phyloP scores from a whole-genome alignment of 2,113 vertebrate species.

The Nansenia antarctica region DNA sequence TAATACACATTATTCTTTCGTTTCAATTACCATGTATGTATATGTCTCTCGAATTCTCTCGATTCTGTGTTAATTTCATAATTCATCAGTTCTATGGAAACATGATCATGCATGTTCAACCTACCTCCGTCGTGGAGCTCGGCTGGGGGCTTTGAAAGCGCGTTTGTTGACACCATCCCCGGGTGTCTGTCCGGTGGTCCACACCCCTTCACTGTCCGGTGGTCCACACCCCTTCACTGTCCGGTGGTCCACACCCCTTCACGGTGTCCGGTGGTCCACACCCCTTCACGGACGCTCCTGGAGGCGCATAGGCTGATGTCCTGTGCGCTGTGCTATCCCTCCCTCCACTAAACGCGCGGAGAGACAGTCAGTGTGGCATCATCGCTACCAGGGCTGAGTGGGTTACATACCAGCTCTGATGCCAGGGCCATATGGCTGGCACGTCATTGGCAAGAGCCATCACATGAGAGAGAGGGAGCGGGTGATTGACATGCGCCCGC shows the following conservation, averaged over 20 bases:
- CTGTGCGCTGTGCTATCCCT: conserved; percentile 57
- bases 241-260: conserved; percentile 73
- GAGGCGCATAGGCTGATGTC: conserved; percentile 72
- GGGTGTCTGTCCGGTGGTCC: conserved; percentile 79
- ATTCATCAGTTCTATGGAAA: no score
- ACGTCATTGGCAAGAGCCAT: conserved; percentile 99
- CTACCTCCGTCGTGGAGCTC: conserved; percentile 84
- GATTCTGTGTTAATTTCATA: conserved; percentile 6
- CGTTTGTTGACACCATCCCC: conserved; percentile 94
- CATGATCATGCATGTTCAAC: conserved; percentile 46
- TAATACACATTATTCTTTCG: no score
- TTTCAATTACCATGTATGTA: conserved; percentile 27
- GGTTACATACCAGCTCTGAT: conserved; percentile 97
- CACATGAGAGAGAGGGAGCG: conserved; percentile 99
- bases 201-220: conserved; percentile 66
- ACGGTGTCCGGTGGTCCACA: conserved; percentile 75
- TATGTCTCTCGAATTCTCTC: no score
- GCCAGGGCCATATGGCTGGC: conserved; percentile 99
- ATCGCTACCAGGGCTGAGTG: conserved; percentile 87
- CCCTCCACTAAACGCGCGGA: conserved; percentile 84
- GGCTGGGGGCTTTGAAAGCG: conserved; percentile 79
- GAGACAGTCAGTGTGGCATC: conserved; percentile 90
- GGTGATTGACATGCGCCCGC: conserved; percentile 99
- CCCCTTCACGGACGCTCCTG: conserved; percentile 77
- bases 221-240: conserved; percentile 72